These are phyloP conservation scores for Perizoma flavofasciatum DNA, from an alignment of 2,888 invertebrate genomes.

Conservation along the genomic window DNA sequence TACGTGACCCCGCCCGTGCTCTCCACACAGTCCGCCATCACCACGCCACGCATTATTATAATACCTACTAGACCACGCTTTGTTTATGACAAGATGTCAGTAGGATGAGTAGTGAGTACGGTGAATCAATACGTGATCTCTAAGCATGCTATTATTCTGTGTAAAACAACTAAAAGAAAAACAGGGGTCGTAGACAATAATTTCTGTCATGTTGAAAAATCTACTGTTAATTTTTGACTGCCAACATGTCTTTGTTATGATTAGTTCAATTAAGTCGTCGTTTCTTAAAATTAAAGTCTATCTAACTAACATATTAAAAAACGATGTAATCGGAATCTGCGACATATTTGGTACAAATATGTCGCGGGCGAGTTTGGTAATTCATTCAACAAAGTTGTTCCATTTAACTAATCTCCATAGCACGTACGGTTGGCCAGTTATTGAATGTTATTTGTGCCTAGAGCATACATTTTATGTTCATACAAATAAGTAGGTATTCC, in stretches of 20 bases:
- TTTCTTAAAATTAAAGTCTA: no score
- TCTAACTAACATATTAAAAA: no score
- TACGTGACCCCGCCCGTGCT: constrained; percentile 10
- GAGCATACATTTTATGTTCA: constrained; percentile 28
- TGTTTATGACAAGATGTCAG: constrained; percentile 11
- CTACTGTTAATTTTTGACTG: no score
- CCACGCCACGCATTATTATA: no score
- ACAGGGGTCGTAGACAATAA: no score
- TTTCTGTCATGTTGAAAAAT: no score
- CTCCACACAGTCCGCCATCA: not conserved
- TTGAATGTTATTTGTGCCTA: constrained; percentile 43
- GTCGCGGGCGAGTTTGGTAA: constrained; percentile 19
- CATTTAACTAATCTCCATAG: constrained; percentile 39
- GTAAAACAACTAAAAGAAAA: no score
- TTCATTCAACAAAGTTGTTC: constrained; percentile 45
- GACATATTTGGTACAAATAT: constrained; percentile 19
- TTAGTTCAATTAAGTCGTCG: no score
- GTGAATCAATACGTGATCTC: constrained; percentile 3
- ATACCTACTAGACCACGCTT: no score
- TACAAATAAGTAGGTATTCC: no score
- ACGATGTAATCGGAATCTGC: constrained; percentile 1
- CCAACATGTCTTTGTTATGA: no score
- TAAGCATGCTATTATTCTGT: no score
- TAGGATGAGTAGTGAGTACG: not conserved
- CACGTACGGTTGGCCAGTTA: constrained; percentile 39